These are phyloP conservation scores for Chloromyia formosa DNA, from an alignment of 2,888 invertebrate species.

Conservation along the genomic window DNA sequence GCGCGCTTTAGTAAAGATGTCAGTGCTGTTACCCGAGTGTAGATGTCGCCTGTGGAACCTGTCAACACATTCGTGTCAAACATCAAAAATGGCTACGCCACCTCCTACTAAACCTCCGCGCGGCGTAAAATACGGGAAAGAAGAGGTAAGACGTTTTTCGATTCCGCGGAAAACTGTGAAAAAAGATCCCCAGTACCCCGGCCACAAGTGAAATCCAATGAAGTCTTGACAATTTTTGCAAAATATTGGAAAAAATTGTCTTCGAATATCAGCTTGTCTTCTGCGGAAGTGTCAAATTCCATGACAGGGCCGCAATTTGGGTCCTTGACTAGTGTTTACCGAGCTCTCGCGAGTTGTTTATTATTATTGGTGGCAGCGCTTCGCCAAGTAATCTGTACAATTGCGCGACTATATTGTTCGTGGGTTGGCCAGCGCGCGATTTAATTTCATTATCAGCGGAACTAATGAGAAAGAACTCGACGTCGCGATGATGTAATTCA, in stretches of 20 bases:
- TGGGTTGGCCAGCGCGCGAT: no score
- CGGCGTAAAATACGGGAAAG: constrained; percentile 85
- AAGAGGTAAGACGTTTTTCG: constrained; percentile 72
- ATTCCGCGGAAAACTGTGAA: neutral
- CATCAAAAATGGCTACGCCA: constrained; percentile 68
- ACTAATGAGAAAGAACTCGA: neutral
- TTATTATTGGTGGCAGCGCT: constrained; percentile 36
- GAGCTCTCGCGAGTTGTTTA: neutral
- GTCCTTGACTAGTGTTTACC: constrained; percentile 4
- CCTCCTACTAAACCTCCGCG: constrained; percentile 87
- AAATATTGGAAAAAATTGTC: neutral
- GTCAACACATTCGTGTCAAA: neutral
- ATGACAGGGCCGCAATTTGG: constrained; percentile 41
- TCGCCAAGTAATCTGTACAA: neutral
- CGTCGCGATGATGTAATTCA: constrained; percentile 23
- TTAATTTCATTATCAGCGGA: constrained; percentile 26
- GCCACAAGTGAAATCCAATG: neutral
- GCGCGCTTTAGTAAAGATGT: no score
- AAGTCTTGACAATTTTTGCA: neutral
- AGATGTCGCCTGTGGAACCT: no score
- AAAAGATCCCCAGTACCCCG: neutral
- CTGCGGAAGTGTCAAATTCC: constrained; percentile 29
- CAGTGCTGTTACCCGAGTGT: neutral
- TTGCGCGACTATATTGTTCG: constrained; percentile 16
- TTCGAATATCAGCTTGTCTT: constrained; percentile 1